A percentile compares a stretch with the other conserved stretches of the same genome.
phyloP scores from a whole-genome alignment of 2,113 vertebrate genomes.

The Boleophthalmus pectinirostris region DNA sequence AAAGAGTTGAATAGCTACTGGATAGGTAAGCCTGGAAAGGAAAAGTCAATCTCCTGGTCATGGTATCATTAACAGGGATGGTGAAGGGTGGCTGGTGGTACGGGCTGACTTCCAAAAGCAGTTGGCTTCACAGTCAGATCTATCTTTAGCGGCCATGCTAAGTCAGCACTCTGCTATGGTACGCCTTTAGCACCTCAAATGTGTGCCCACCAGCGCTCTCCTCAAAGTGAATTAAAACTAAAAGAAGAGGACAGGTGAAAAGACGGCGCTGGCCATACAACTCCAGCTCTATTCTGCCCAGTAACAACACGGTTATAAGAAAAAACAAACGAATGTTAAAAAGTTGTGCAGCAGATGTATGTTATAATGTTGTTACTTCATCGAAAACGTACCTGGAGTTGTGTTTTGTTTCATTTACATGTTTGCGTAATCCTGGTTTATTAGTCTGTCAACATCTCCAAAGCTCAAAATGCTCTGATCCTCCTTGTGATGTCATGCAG shows the following conservation, averaged over 20 bases:
- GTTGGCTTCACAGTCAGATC: conserved; percentile 24
- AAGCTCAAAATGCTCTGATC: too few relatives aligned
- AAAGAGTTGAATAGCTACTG: conserved; percentile 28
- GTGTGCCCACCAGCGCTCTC: conserved; percentile 56
- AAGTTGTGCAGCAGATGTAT: too few relatives aligned
- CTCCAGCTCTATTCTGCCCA: background rate
- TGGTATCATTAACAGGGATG: conserved; percentile 64
- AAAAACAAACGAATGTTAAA: too few relatives aligned
- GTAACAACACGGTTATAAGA: background rate
- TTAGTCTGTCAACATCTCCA: too few relatives aligned
- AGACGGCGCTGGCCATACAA: background rate
- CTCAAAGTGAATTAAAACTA: conserved; percentile 40
- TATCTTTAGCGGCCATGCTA: conserved; percentile 66
- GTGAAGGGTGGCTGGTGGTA: conserved; percentile 54
- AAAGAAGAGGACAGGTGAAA: conserved; percentile 28
- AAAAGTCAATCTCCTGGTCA: conserved; percentile 50
- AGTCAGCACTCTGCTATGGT: conserved; percentile 72
- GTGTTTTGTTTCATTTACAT: too few relatives aligned
- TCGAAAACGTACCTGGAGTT: too few relatives aligned
- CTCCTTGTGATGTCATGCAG: too few relatives aligned
- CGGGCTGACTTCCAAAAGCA: conserved; percentile 53
- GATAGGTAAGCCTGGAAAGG: conserved; percentile 64
- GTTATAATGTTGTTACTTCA: too few relatives aligned
- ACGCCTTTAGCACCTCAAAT: conserved; percentile 74
- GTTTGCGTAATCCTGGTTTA: too few relatives aligned